A percentile compares a stretch with the other conserved stretches of the same genome.
Evolutionary conservation across 2,888 invertebrate genomes (phyloP).

Genomic region (Ellobium chinense): DNA sequence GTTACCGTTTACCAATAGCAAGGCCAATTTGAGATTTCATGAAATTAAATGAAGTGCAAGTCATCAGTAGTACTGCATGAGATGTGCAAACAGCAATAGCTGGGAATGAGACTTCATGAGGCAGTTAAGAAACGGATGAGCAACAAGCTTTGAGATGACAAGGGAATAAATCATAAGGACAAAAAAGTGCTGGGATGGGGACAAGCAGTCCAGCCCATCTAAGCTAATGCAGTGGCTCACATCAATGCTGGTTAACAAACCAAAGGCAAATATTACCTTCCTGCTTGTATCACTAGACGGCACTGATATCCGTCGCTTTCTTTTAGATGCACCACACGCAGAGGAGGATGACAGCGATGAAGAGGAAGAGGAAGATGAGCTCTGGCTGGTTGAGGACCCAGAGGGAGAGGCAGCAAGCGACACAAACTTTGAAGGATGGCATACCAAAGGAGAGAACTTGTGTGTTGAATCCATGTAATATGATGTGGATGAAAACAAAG

Average conservation of each 20-base stretch:
- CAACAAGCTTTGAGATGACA: too few relatives aligned
- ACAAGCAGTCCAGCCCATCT: conserved; percentile 34
- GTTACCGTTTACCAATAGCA: too few relatives aligned
- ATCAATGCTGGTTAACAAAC: conserved; percentile 23
- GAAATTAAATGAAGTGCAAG: too few relatives aligned
- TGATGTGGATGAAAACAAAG: conserved; percentile 24
- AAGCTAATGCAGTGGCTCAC: conserved; percentile 17
- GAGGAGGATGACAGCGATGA: conserved; percentile 26
- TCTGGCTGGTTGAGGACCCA: neutral
- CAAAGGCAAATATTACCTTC: conserved; percentile 32
- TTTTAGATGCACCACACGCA: conserved; percentile 4
- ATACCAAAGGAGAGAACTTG: conserved; percentile 41
- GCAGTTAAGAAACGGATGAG: too few relatives aligned
- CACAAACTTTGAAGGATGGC: conserved; percentile 16
- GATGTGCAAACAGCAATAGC: too few relatives aligned
- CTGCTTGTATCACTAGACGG: neutral
- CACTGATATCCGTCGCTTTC: conserved; percentile 3
- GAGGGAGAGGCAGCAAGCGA: neutral
- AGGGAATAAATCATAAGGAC: too few relatives aligned
- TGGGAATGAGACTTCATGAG: too few relatives aligned
- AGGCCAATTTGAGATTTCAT: too few relatives aligned
- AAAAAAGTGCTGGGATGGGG: too few relatives aligned
- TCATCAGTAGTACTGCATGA: too few relatives aligned
- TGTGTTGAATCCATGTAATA: conserved; percentile 16
- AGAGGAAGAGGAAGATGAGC: conserved; percentile 25